These are phyloP conservation scores for Polymixis lichenea DNA, from an alignment of 2,888 invertebrate genomes.

Conservation along the genomic window DNA sequence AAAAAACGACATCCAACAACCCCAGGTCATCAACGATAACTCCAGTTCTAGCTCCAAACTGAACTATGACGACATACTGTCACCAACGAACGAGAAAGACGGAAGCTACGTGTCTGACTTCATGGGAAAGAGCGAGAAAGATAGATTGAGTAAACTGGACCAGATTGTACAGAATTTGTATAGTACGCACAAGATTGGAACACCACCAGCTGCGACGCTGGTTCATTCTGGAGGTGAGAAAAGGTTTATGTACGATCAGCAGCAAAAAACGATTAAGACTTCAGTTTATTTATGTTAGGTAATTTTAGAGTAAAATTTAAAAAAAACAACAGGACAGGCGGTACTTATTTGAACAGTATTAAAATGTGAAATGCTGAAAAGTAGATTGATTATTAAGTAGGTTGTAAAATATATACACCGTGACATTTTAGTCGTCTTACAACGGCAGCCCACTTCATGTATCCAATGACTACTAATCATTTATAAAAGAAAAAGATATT, in stretches of 20 bases:
- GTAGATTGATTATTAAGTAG: no score
- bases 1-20: constrained; percentile 71
- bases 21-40: constrained; percentile 73
- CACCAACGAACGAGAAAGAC: constrained; percentile 72
- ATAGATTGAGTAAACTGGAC: constrained; percentile 86
- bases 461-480: no score
- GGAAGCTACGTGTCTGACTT: constrained; percentile 67
- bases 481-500: no score
- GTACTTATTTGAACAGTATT: neutral
- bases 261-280: no score
- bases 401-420: no score
- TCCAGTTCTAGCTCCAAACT: constrained; percentile 74
- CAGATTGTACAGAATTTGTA: constrained; percentile 88
- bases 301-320: neutral
- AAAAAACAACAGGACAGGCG: neutral
- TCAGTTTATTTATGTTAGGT: neutral
- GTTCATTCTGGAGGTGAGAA: constrained; percentile 71
- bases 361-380: neutral
- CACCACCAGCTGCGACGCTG: constrained; percentile 72
- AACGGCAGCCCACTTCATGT: no score
- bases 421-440: no score
- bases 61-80: constrained; percentile 73
- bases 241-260: no score
- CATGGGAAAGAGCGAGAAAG: constrained; percentile 77
- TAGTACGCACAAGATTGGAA: constrained; percentile 85